Evolutionary conservation across 2,797 vertebrate genomes (phyloP).

Genomic region (Darevskia mixta): DNA sequence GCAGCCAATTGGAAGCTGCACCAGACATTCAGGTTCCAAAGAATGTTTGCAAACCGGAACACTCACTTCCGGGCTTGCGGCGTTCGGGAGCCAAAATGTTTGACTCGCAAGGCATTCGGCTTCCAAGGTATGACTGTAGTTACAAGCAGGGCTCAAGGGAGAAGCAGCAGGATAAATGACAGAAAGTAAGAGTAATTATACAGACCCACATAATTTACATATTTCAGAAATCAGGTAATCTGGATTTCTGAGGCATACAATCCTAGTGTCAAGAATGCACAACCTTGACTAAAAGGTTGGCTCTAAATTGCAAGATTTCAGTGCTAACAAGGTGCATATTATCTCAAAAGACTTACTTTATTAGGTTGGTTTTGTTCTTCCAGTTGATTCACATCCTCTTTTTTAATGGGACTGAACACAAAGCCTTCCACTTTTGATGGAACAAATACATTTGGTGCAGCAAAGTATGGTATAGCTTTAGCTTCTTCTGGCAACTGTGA

Average conservation of each 20-base stretch:
- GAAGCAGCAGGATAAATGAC: not conserved
- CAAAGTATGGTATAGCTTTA: not conserved
- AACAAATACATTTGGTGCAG: accelerated
- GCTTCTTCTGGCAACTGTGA: not conserved
- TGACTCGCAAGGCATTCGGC: no score
- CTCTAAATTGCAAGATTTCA: not conserved
- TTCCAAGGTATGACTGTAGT: no score
- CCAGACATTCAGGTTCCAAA: no score
- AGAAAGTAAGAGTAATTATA: not conserved
- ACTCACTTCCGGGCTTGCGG: no score
- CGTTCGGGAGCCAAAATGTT: no score
- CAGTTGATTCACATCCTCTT: not conserved
- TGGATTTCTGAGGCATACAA: not conserved
- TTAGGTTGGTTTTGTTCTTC: accelerated
- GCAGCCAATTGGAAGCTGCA: no score
- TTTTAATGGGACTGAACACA: no score
- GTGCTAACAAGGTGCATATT: not conserved
- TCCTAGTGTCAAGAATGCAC: not conserved
- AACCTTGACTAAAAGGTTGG: not conserved
- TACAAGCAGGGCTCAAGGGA: not conserved
- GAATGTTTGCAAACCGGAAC: no score
- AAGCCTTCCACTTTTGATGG: accelerated
- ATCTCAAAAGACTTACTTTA: slow-evolving; percentile 28
- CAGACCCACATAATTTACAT: not conserved
- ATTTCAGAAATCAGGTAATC: not conserved